Evolutionary conservation across 2,888 invertebrate species (phyloP), one percentile per base, ranked within the genome.

Genomic region (Luperina nickerlii): DNA sequence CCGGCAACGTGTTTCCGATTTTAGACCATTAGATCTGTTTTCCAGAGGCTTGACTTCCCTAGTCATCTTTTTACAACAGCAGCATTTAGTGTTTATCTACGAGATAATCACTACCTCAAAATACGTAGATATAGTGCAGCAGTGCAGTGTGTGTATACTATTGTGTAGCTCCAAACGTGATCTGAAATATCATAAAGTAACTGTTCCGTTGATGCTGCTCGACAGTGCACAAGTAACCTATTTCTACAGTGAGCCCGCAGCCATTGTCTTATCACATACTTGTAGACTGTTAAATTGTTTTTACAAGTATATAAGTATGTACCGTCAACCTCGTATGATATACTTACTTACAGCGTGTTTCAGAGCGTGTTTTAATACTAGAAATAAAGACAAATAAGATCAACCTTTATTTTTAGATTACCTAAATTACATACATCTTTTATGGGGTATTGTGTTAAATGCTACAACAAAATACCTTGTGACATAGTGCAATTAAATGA

Each of bases 221-320:
- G 32, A 9, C 83, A 86, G 74, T 89, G 79, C 15, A 89, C 74
- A 57, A 79, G 66, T 74, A 75, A 81, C 82, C 82, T 76, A 89
- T 84, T 87, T 83, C 82, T 80, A 78, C 74, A 69, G 71, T 48
- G 63, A 68, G 67, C 77, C 78, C 84, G 68, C 54, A 83, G 81
- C 76, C 74, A 86, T 87, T 90, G 88, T 87, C 84, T 89, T 85
- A 84, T 85, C 89, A 82, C 86, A 79, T 86, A 80, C 84, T 85
- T 76, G 83, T 69, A 76, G 75, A 8, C 72, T 71, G 83, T 82
- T 84, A 72, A 84, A 87, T 87, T 85, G 89, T 90, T 90, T 90
- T 88, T 87, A 85, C 85, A 74, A 83, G 79, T 82, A 70, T 48
- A 63, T 81, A 79, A 63, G 51, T 62, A 45, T 42, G 65, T 71